Percentiles rank a stretch among this genome's conserved stretches.
Evolutionary conservation across 2,888 invertebrate genomes (phyloP).

Genomic region (Meganola albula): DNA sequence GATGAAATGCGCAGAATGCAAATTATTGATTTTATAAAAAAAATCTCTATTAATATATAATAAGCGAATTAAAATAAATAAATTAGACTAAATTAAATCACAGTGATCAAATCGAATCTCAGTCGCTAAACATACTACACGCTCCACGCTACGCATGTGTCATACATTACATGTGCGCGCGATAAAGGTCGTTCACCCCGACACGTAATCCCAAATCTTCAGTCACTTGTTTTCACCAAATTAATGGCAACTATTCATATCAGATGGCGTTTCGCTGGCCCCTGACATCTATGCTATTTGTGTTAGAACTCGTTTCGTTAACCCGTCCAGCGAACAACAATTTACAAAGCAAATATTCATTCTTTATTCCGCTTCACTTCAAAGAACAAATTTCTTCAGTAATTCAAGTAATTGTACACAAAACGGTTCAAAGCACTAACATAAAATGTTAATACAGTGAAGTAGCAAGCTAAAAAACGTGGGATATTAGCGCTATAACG

Average conservation of each 20-base stretch:
- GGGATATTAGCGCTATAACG: slow-evolving; percentile 37
- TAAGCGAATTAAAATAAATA: too few species aligned
- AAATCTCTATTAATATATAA: too few species aligned
- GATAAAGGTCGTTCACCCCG: slow-evolving; percentile 24
- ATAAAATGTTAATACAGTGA: slow-evolving; percentile 24
- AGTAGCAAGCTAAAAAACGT: slow-evolving; percentile 17
- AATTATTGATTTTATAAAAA: too few species aligned
- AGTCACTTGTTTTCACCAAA: slow-evolving; percentile 43
- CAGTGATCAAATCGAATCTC: too few species aligned
- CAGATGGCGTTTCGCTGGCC: slow-evolving; percentile 37
- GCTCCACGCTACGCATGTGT: too few species aligned
- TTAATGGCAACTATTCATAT: slow-evolving; percentile 42
- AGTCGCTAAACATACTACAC: too few species aligned
- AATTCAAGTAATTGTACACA: slow-evolving; percentile 25
- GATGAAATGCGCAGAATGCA: too few species aligned
- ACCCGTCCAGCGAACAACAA: neutral
- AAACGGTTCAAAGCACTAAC: slow-evolving; percentile 11
- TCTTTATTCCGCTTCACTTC: slow-evolving; percentile 15
- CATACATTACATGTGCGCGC: too few species aligned
- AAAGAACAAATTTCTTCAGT: slow-evolving; percentile 14
- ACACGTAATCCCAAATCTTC: slow-evolving; percentile 32
- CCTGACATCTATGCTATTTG: slow-evolving; percentile 27
- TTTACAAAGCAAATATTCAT: slow-evolving; percentile 13
- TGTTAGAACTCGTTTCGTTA: slow-evolving; percentile 20
- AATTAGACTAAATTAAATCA: too few species aligned